Conservation (phyloP, 2,797 vertebrate species). For the Rhynchotus rufescens region DNA sequence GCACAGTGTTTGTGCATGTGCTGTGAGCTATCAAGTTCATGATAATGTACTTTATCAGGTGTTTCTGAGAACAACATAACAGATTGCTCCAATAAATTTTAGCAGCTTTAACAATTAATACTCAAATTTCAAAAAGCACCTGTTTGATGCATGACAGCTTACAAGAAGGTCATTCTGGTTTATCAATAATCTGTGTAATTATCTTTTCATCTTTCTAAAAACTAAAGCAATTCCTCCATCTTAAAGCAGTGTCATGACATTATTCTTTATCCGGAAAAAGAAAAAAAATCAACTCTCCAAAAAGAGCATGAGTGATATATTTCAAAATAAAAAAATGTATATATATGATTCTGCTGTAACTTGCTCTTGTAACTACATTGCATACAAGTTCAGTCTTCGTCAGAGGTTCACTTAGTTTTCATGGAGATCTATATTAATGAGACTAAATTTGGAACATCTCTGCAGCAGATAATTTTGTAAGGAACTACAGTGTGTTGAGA, state of each 20-base stretch:
- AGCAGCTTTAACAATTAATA: neutral
- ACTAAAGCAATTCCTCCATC: neutral
- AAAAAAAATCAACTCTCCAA: neutral
- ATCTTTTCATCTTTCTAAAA: neutral
- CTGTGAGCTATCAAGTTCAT: neutral
- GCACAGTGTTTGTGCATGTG: neutral
- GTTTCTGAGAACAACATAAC: neutral
- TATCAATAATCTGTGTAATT: neutral
- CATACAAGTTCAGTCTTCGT: slow-evolving; percentile 36
- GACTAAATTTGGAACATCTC: slow-evolving; percentile 59
- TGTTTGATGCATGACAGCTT: neutral
- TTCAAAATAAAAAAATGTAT: neutral
- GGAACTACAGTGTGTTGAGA: neutral
- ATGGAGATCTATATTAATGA: slow-evolving; percentile 46
- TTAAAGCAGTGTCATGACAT: neutral
- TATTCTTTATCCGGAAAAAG: neutral
- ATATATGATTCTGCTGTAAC: neutral
- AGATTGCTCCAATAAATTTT: neutral
- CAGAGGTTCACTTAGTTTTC: slow-evolving; percentile 38
- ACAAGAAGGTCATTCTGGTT: neutral
- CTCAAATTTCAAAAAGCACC: neutral
- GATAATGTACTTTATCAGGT: neutral
- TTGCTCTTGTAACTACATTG: no score
- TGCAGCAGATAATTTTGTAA: slow-evolving; percentile 6
- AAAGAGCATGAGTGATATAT: neutral